Evolutionary conservation across 2,797 vertebrate genomes (phyloP).

Genomic region (Sebastolobus alascanus): DNA sequence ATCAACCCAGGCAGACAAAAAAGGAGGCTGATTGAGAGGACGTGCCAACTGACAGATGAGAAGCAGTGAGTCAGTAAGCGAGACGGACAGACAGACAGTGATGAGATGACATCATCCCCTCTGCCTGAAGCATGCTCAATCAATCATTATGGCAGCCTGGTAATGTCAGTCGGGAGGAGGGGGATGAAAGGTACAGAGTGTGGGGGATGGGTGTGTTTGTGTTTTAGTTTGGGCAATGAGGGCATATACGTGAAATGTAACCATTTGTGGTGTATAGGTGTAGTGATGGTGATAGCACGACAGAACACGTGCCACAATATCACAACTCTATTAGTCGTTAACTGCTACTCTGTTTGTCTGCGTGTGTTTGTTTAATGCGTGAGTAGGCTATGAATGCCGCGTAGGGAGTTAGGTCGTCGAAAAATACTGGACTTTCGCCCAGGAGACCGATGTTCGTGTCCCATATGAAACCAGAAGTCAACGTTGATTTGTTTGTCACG

Average conservation of each 20-base stretch:
- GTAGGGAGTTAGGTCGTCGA: too few relatives aligned
- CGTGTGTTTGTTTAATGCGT: neutral
- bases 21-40: slow-evolving; percentile 32
- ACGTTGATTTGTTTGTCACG: too few relatives aligned
- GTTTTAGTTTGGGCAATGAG: slow-evolving; percentile 11
- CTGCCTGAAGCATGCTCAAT: slow-evolving; percentile 44
- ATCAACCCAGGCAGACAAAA: slow-evolving; percentile 26
- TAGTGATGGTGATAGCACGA: neutral
- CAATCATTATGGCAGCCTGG: slow-evolving; percentile 59
- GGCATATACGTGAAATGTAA: slow-evolving; percentile 16
- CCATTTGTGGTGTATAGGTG: neutral
- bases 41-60: slow-evolving; percentile 16
- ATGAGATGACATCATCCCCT: slow-evolving; percentile 65
- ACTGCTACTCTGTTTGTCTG: neutral
- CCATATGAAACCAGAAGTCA: too few relatives aligned
- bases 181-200: slow-evolving; percentile 16
- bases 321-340: neutral
- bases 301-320: neutral
- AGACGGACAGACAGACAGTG: slow-evolving; percentile 25
- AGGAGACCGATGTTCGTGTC: too few relatives aligned
- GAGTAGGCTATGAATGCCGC: neutral
- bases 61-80: neutral
- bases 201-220: slow-evolving; percentile 35
- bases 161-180: slow-evolving; percentile 33
- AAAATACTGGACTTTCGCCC: too few relatives aligned